A percentile compares a stretch with the other conserved stretches of the same genome.
Conservation (phyloP, 2,888 invertebrate genomes). For the Eremobia ochroleuca region DNA sequence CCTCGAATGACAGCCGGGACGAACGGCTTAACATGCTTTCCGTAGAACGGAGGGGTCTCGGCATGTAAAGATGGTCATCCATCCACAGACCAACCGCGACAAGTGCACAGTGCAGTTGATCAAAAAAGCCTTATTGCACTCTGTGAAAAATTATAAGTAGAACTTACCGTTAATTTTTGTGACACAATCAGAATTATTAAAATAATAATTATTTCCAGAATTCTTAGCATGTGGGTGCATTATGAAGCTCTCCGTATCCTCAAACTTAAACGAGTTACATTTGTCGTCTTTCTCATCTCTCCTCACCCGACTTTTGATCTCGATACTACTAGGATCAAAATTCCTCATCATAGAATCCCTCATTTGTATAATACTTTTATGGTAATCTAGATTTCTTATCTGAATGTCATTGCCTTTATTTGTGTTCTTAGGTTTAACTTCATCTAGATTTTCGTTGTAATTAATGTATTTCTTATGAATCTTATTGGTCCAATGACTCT, state of each 20-base stretch:
- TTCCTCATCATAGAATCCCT: conserved; percentile 57
- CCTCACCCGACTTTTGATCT: conserved; percentile 71
- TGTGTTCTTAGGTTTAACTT: conserved; percentile 41
- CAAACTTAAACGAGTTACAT: conserved; percentile 76
- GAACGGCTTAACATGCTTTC: too few relatives aligned
- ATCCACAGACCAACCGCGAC: too few relatives aligned
- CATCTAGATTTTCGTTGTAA: conserved; percentile 52
- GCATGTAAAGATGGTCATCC: too few relatives aligned
- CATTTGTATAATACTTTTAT: conserved; percentile 64
- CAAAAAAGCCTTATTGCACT: too few relatives aligned
- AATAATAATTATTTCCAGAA: conserved; percentile 79
- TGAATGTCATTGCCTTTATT: conserved; percentile 39
- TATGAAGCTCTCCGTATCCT: conserved; percentile 67
- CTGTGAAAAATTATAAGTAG: background rate
- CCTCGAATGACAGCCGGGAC: background rate
- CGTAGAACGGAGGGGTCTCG: too few relatives aligned
- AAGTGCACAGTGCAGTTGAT: too few relatives aligned
- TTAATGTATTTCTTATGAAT: conserved; percentile 55
- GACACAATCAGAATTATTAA: conserved; percentile 80
- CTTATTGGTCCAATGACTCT: conserved; percentile 71
- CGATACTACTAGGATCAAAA: conserved; percentile 62
- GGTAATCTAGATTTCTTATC: conserved; percentile 67
- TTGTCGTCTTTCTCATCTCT: conserved; percentile 73
- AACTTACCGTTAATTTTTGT: conserved; percentile 82
- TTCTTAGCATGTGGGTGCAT: conserved; percentile 78